phyloP scores from a whole-genome alignment of 2,797 vertebrate genomes.

The Tenualosa ilisha region DNA sequence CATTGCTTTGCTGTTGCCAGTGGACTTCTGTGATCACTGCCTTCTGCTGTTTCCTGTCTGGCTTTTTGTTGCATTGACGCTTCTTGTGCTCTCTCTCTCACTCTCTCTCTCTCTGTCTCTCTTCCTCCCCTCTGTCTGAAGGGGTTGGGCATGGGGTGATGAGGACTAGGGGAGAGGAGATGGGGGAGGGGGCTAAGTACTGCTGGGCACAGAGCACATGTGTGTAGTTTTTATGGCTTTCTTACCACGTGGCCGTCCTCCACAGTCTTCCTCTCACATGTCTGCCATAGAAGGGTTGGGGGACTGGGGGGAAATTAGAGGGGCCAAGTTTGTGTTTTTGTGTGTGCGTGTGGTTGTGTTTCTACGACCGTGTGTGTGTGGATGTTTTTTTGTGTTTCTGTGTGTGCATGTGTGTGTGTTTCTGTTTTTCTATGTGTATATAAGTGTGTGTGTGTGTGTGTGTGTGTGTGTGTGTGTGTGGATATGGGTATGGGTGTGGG shows the following conservation, averaged over 20 bases:
- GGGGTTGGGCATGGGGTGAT: not conserved
- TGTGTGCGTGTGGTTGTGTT: not conserved
- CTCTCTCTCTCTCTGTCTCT: not conserved
- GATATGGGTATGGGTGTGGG: constrained; percentile 44
- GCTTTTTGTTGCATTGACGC: constrained; percentile 64
- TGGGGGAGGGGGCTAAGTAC: constrained; percentile 28
- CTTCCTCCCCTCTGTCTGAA: constrained; percentile 21
- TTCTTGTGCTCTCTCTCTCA: constrained; percentile 1
- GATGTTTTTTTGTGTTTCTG: not conserved
- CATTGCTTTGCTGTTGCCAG: constrained; percentile 47
- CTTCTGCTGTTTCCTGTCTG: constrained; percentile 63
- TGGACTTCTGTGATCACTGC: constrained; percentile 66
- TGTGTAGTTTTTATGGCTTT: constrained; percentile 73
- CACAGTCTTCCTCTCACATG: constrained; percentile 56
- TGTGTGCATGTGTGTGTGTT: not conserved
- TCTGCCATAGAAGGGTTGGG: constrained; percentile 64
- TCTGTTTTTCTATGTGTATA: not conserved
- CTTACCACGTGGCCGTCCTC: constrained; percentile 75
- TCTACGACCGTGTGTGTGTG: not conserved
- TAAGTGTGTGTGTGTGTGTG: not conserved
- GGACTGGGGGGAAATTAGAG: constrained; percentile 55
- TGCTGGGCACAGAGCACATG: constrained; percentile 57
- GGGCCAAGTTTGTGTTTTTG: constrained; percentile 36
- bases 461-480: constrained; percentile 33
- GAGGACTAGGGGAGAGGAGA: constrained; percentile 44